phyloP scores from a whole-genome alignment of 2,797 vertebrate genomes.

The Leucoraja ocellata region DNA sequence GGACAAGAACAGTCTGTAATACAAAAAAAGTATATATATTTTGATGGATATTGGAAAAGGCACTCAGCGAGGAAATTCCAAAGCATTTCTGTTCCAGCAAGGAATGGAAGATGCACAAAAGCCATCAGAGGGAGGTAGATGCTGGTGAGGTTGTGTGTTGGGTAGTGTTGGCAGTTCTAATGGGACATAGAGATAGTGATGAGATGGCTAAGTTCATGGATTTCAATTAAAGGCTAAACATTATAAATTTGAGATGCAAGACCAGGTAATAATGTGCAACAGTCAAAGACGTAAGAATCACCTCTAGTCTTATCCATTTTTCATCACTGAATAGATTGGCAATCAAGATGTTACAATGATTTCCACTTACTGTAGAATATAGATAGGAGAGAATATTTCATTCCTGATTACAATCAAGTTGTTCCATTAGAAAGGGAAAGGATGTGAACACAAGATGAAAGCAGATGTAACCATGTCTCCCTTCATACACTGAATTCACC shows the following conservation, averaged over 20 bases:
- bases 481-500: background rate
- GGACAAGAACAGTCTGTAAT: background rate
- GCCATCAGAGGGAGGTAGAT: background rate
- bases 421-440: background rate
- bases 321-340: background rate
- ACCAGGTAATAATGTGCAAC: background rate
- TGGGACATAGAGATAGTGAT: background rate
- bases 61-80: background rate
- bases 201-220: background rate
- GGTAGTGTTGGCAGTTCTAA: too few species aligned
- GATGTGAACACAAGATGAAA: background rate
- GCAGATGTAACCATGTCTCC: background rate
- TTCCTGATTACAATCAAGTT: background rate
- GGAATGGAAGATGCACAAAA: background rate
- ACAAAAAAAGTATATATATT: background rate
- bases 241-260: background rate
- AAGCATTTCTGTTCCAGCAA: background rate
- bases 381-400: background rate
- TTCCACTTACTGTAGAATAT: too few species aligned
- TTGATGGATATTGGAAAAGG: background rate
- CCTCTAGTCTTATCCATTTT: background rate
- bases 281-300: background rate
- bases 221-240: background rate
- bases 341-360: background rate
- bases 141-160: too few species aligned